Evolutionary conservation across 2,888 invertebrate species (phyloP).

Genomic region (Physocephala rufipes): DNA sequence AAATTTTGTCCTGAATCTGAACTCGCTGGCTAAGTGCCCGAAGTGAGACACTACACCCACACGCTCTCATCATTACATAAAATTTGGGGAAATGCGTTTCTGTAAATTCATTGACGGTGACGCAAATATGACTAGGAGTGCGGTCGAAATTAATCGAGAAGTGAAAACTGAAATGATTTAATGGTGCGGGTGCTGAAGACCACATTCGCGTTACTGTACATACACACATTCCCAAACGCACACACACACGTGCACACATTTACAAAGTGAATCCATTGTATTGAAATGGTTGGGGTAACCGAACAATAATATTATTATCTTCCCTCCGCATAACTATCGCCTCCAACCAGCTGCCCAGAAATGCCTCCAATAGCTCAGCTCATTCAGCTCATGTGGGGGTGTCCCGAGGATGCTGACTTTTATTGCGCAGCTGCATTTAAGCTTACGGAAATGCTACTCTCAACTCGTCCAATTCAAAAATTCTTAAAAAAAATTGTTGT

Average conservation of each 20-base stretch:
- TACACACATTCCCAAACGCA: not conserved
- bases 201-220: conserved; percentile 1
- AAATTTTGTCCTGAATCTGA: conserved; percentile 27
- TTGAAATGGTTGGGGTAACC: conserved; percentile 12
- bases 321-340: not conserved
- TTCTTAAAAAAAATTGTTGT: conserved; percentile 6
- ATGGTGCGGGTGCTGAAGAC: conserved; percentile 25
- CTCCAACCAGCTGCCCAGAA: not conserved
- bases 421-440: conserved; percentile 30
- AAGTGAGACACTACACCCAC: not conserved
- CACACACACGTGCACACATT: not conserved
- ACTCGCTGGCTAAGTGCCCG: conserved; percentile 10
- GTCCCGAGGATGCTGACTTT: not conserved
- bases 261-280: not conserved
- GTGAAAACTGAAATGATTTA: conserved; percentile 29
- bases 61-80: not conserved
- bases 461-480: conserved; percentile 11
- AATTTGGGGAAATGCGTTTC: conserved; percentile 15
- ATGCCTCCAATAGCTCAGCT: no score
- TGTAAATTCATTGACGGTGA: conserved; percentile 37
- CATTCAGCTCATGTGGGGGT: conserved; percentile 3
- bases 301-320: conserved; percentile 22
- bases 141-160: not conserved
- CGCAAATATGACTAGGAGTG: conserved; percentile 16
- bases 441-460: not conserved